Evolutionary conservation across 2,888 invertebrate genomes (phyloP).

Genomic region (Parnassius mnemosyne): DNA sequence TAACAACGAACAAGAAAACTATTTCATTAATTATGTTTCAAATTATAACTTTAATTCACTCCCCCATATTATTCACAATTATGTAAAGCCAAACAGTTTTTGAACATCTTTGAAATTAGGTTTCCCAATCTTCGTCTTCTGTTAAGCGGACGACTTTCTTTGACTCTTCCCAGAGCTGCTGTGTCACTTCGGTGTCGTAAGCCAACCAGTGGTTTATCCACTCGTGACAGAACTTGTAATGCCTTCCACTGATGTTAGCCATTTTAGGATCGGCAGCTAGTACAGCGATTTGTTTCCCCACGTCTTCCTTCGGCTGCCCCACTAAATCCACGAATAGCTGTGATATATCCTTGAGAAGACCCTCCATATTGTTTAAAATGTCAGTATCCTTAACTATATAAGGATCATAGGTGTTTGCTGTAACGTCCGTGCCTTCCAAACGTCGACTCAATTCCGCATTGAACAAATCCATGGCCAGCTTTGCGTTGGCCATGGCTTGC

Average conservation of each 20-base stretch:
- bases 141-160: slow-evolving; percentile 57
- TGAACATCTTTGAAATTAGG: slow-evolving; percentile 17
- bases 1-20: too few relatives aligned
- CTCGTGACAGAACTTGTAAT: slow-evolving; percentile 58
- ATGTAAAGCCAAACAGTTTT: too few relatives aligned
- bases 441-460: slow-evolving; percentile 79
- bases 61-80: too few relatives aligned
- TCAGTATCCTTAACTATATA: slow-evolving; percentile 61
- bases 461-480: slow-evolving; percentile 83
- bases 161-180: slow-evolving; percentile 54
- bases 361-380: slow-evolving; percentile 49
- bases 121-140: slow-evolving; percentile 57
- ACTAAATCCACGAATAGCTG: slow-evolving; percentile 48
- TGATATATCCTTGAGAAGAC: slow-evolving; percentile 40
- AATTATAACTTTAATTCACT: too few relatives aligned
- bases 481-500: slow-evolving; percentile 59
- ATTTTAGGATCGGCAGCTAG: slow-evolving; percentile 56
- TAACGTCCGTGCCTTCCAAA: slow-evolving; percentile 80
- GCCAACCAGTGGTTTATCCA: slow-evolving; percentile 60
- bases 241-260: slow-evolving; percentile 49
- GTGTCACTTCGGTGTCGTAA: slow-evolving; percentile 45
- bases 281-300: slow-evolving; percentile 56
- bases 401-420: slow-evolving; percentile 83
- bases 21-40: too few relatives aligned
- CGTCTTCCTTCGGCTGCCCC: slow-evolving; percentile 60